Conservation (phyloP, 2,888 invertebrate species). For the Drosophila ezoana region DNA sequence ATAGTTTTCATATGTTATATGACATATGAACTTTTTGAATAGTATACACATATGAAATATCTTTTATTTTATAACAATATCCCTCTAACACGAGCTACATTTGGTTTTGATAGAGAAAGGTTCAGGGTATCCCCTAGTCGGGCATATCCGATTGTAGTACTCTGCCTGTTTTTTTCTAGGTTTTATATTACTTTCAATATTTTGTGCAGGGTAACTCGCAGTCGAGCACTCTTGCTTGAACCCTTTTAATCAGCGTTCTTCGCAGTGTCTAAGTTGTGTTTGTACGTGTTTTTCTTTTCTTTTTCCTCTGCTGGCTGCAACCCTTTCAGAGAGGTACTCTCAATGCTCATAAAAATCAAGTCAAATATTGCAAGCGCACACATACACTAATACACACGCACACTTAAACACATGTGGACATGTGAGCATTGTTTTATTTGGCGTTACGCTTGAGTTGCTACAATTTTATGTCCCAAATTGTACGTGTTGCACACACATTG, state of each 20-base stretch:
- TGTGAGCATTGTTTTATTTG: conserved; percentile 42
- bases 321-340: background rate
- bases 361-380: conserved; percentile 3
- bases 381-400: background rate
- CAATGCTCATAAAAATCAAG: conserved; percentile 7
- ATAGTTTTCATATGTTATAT: too few relatives aligned
- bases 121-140: background rate
- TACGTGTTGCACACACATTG: conserved; percentile 63
- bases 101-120: too few relatives aligned
- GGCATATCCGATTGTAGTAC: background rate
- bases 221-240: background rate
- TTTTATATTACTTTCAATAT: background rate
- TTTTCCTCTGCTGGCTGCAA: background rate
- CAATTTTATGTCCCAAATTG: conserved; percentile 68
- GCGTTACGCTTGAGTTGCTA: conserved; percentile 58
- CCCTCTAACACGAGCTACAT: too few relatives aligned
- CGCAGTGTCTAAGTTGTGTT: conserved; percentile 1
- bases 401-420: background rate
- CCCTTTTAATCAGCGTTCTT: background rate
- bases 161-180: background rate
- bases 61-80: too few relatives aligned
- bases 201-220: background rate
- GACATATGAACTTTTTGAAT: too few relatives aligned
- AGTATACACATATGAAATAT: too few relatives aligned
- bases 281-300: background rate